Percentiles rank a stretch among this genome's conserved stretches.
Evolutionary conservation across 1,140 invertebrate species (phyloP).

Genomic region (Drosophila saltans): DNA sequence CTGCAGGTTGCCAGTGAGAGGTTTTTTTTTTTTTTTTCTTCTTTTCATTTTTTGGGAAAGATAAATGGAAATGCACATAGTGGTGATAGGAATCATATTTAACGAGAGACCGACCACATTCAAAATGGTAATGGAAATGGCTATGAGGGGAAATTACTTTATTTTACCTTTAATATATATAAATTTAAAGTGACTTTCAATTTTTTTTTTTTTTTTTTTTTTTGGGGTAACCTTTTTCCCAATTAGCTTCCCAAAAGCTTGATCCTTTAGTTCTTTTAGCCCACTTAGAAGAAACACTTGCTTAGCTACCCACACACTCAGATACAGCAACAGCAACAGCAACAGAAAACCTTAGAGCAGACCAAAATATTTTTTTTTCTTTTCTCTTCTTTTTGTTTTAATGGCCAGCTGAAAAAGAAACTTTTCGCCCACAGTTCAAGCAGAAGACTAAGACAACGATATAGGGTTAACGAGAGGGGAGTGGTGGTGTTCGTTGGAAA

Average conservation of each 20-base stretch:
- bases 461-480: not conserved
- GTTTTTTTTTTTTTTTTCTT: not conserved
- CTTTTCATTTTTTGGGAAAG: not conserved
- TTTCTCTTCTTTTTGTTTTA: no score
- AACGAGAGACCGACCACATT: not conserved
- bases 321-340: no score
- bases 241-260: not conserved
- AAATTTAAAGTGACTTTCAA: no score
- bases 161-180: not conserved
- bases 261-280: not conserved
- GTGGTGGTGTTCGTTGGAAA: not conserved
- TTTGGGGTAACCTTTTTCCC: not conserved
- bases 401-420: not conserved
- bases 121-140: not conserved
- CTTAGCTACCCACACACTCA: not conserved
- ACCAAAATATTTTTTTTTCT: not conserved
- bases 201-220: no score
- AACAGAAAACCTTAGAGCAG: no score
- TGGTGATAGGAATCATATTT: constrained; percentile 16
- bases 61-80: not conserved
- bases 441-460: no score
- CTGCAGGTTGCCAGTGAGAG: constrained; percentile 53
- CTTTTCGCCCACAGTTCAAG: not conserved
- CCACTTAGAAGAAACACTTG: constrained; percentile 1
- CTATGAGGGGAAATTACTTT: not conserved